A percentile compares a stretch with the other conserved stretches of the same genome.
Conservation (phyloP, 2,797 vertebrate genomes). For the Harpagifer antarcticus region DNA sequence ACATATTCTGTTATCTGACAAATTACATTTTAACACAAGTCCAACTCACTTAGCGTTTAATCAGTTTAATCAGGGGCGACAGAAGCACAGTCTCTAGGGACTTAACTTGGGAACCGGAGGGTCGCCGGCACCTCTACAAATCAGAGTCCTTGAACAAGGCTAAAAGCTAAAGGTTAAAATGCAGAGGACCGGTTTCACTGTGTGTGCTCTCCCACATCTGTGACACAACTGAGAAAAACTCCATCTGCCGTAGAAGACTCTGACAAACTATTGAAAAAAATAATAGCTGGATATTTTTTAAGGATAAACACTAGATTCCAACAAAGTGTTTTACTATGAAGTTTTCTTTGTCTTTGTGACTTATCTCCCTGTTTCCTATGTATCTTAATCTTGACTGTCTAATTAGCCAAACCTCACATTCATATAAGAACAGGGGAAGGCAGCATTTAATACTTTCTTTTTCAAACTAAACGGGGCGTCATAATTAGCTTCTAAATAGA, state of each 20-base stretch:
- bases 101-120: too few relatives aligned
- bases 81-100: too few relatives aligned
- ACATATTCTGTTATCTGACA: background rate
- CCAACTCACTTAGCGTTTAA: too few relatives aligned
- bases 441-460: background rate
- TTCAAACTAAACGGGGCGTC: background rate
- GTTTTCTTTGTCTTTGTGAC: background rate
- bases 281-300: background rate
- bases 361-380: background rate
- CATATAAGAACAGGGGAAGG: background rate
- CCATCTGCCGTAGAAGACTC: background rate
- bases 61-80: too few relatives aligned
- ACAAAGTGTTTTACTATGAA: background rate
- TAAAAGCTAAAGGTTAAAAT: too few relatives aligned
- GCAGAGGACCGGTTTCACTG: too few relatives aligned
- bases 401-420: background rate
- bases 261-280: background rate
- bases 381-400: too few relatives aligned
- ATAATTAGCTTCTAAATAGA: constrained; percentile 15
- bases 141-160: too few relatives aligned
- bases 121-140: too few relatives aligned
- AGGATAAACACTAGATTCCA: background rate
- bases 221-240: background rate
- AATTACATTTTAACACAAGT: background rate
- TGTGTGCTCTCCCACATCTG: background rate